These are phyloP conservation scores for Acholoe squamosa DNA, from an alignment of 2,888 invertebrate species.

Conservation along the genomic window DNA sequence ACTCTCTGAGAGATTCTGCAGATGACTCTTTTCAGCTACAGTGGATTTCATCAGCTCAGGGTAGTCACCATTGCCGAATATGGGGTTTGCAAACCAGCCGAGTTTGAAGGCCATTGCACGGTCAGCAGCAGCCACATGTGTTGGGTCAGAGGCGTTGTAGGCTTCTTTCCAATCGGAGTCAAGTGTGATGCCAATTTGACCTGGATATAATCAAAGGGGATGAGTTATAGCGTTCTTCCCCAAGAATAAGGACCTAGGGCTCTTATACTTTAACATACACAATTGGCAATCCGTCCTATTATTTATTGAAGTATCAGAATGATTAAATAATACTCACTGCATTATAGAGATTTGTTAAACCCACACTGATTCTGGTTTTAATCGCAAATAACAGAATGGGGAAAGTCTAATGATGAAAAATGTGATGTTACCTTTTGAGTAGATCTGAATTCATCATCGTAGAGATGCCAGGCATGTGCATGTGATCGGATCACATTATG, in stretches of 20 bases:
- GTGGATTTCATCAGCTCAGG: conserved; percentile 70
- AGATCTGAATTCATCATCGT: conserved; percentile 68
- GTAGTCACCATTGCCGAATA: conserved; percentile 70
- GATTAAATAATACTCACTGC: not conserved
- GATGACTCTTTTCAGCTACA: conserved; percentile 66
- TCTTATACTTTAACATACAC: not conserved
- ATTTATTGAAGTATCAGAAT: not conserved
- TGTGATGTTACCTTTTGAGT: conserved; percentile 74
- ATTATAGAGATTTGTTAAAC: not conserved
- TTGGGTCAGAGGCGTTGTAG: not conserved
- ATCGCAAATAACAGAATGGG: not conserved
- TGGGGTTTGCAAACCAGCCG: conserved; percentile 71
- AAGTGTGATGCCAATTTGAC: conserved; percentile 67
- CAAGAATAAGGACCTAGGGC: not conserved
- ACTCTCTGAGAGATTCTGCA: conserved; percentile 68
- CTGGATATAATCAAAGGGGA: conserved; percentile 32
- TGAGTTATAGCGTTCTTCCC: not conserved
- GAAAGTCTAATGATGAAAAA: not conserved
- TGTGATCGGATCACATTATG: conserved; percentile 88
- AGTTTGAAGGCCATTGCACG: conserved; percentile 68
- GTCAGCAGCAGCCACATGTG: conserved; percentile 67
- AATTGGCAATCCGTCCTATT: not conserved
- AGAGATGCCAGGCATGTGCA: conserved; percentile 86
- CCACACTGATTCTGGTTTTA: not conserved
- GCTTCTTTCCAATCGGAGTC: conserved; percentile 69